Base-by-base conservation (phyloP, 1,140 invertebrate species). In the Centruroides sculpturatus region DNA sequence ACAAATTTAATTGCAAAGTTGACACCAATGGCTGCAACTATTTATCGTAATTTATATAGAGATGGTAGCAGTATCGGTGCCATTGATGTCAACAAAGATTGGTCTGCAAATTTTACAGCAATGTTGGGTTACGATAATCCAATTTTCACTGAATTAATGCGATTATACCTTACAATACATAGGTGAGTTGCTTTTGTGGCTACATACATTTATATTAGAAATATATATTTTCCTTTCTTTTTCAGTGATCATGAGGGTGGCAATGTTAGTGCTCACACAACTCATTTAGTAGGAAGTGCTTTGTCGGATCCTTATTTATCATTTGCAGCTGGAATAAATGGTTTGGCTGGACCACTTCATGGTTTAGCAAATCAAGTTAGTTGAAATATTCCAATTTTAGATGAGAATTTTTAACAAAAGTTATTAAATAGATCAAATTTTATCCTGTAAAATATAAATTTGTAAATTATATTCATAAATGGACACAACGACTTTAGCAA, bases 1-100 rank as follows among this genome's bases (percentile, higher is more conserved):
- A 82, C 83, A 78, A 77, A 80, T 68, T 67, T 82, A 53, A 79
- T 83, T 62, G 81, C 81, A 35, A 82, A 83, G 64, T 69, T 82
- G 46, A 80, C 81, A 13, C 80, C 79, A 47, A 74, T 82, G 51
- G 80, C 80, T 35, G 77, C 80, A 52, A 80, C 77, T 36, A 82
- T 82, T 62, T 82, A 82, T 64, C 72, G 78, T 55, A 82, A 82
- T 69, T 65, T 82, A 47, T 82, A 81, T 68, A 69, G 75, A 34
- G 79, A 81, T 60, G 80, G 80, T 12, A 75, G 72, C 34, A 71
- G 71, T 6, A 75, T 81, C 11, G 74, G 76, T 41, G 73, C 77
- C 8, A 80, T 82, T 66, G 80, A 82, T 66, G 64, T 70, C 0
- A 74, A 77, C 60, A 80, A 79, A 61, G 80, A 82, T 68, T 82